These are phyloP conservation scores for Enteromius trimaculatus DNA, from an alignment of 2,797 vertebrate species.

Conservation along the genomic window DNA sequence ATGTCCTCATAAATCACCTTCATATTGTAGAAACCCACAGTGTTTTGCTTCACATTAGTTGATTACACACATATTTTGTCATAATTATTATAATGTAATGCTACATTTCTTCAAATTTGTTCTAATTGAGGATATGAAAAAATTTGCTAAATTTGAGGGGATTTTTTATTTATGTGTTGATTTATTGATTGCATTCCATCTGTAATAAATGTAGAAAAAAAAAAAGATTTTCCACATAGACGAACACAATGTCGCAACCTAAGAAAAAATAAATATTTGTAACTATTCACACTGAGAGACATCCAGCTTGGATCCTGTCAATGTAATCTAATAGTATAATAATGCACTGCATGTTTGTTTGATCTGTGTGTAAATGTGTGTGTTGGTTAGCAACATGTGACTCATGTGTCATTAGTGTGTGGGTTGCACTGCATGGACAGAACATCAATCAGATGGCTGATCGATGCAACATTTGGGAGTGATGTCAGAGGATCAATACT, in stretches of 20 bases:
- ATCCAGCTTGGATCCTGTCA: neutral
- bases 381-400: conserved; percentile 38
- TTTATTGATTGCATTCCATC: neutral
- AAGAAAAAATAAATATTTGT: neutral
- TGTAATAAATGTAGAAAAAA: neutral
- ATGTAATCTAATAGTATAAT: neutral
- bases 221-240: neutral
- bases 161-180: neutral
- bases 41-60: neutral
- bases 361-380: conserved; percentile 1
- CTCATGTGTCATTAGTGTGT: conserved; percentile 15
- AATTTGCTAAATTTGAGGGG: no score
- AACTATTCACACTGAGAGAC: neutral
- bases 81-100: neutral
- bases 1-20: no score
- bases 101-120: neutral
- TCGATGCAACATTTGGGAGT: conserved; percentile 43
- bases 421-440: conserved; percentile 13
- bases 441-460: conserved; percentile 37
- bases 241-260: neutral
- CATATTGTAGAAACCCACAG: no score
- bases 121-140: neutral
- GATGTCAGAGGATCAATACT: conserved; percentile 44
- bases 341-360: neutral
- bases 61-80: neutral